Evolutionary conservation across 2,113 vertebrate genomes (phyloP).

Genomic region (Hymenochirus boettgeri): DNA sequence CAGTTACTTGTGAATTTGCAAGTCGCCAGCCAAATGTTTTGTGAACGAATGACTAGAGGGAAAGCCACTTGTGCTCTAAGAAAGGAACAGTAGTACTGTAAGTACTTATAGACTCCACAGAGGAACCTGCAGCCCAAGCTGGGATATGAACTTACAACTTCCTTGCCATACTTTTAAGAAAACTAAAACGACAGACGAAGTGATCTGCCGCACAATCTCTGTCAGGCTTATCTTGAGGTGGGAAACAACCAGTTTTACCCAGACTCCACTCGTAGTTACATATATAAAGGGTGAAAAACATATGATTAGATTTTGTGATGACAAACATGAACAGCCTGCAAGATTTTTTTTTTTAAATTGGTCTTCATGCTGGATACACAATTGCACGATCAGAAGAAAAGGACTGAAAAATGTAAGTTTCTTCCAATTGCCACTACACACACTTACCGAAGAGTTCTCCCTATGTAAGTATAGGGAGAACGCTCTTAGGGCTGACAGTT

Average conservation of each 20-base stretch:
- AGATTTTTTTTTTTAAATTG: too few relatives aligned
- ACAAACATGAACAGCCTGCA: too few relatives aligned
- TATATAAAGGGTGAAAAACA: not conserved
- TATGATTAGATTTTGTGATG: too few relatives aligned
- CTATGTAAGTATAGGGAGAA: too few relatives aligned
- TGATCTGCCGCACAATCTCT: slow-evolving; percentile 83
- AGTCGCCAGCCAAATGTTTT: slow-evolving; percentile 89
- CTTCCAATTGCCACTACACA: too few relatives aligned
- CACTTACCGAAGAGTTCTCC: too few relatives aligned
- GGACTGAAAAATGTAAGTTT: too few relatives aligned
- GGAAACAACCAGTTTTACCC: slow-evolving; percentile 87
- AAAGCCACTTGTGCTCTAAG: slow-evolving; percentile 67
- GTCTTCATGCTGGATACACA: too few relatives aligned
- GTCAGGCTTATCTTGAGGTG: slow-evolving; percentile 84
- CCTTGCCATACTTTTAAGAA: slow-evolving; percentile 85
- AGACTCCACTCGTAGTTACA: slow-evolving; percentile 70
- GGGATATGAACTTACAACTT: slow-evolving; percentile 43
- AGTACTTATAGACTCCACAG: too few relatives aligned
- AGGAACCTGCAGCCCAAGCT: too few relatives aligned
- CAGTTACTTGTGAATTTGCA: slow-evolving; percentile 77
- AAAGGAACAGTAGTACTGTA: slow-evolving; percentile 40
- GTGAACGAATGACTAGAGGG: slow-evolving; percentile 65
- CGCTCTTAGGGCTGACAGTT: too few relatives aligned
- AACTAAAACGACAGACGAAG: slow-evolving; percentile 85
- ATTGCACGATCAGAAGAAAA: too few relatives aligned